Percentiles rank a stretch among this genome's conserved stretches.
Evolutionary conservation across 2,797 vertebrate species (phyloP).

Genomic region (Sorex maritimensis): DNA sequence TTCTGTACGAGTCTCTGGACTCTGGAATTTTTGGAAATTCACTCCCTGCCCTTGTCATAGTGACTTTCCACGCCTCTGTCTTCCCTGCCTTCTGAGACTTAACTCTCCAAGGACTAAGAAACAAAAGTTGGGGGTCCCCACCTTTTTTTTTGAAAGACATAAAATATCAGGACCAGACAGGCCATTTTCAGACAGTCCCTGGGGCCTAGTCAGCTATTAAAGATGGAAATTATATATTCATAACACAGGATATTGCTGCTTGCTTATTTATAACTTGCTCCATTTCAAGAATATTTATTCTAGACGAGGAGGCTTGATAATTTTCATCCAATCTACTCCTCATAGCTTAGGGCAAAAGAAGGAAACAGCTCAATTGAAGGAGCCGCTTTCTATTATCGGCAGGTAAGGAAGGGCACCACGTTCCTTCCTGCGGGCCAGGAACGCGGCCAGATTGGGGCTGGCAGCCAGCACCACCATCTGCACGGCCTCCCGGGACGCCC

Average conservation of each 20-base stretch:
- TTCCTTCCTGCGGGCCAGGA: slow-evolving; percentile 90
- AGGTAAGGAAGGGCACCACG: slow-evolving; percentile 90
- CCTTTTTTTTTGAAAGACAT: slow-evolving; percentile 81
- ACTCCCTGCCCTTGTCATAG: accelerated
- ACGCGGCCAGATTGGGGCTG: slow-evolving; percentile 69
- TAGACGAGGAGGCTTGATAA: slow-evolving; percentile 92
- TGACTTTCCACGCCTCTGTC: accelerated
- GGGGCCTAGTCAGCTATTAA: slow-evolving; percentile 95
- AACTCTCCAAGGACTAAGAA: slow-evolving; percentile 88
- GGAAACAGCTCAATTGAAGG: slow-evolving; percentile 93
- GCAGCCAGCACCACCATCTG: accelerated
- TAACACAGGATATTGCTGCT: slow-evolving; percentile 97
- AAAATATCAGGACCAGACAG: slow-evolving; percentile 94
- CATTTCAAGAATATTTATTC: slow-evolving; percentile 94
- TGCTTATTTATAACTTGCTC: slow-evolving; percentile 97
- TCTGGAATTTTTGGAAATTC: not conserved
- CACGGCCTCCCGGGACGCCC: not conserved
- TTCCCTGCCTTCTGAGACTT: slow-evolving; percentile 61
- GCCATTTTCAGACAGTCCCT: slow-evolving; percentile 93
- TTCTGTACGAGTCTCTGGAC: not conserved
- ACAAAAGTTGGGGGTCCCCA: slow-evolving; percentile 86
- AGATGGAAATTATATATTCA: slow-evolving; percentile 98
- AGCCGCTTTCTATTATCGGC: slow-evolving; percentile 92
- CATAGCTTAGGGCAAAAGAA: slow-evolving; percentile 92
- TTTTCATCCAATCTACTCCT: slow-evolving; percentile 94